Conservation (phyloP, 2,888 invertebrate species). For the Actias luna region DNA sequence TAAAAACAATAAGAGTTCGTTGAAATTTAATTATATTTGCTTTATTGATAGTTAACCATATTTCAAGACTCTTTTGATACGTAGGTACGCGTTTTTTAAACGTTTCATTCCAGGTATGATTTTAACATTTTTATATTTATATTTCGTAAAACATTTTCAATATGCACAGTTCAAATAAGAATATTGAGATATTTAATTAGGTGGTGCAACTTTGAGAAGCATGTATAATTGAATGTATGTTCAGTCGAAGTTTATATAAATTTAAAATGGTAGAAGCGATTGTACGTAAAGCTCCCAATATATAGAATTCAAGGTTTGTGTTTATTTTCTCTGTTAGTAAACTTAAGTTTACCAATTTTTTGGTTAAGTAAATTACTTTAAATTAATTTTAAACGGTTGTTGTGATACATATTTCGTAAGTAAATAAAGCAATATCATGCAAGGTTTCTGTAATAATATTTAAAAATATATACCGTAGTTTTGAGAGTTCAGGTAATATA, state of each 20-base stretch:
- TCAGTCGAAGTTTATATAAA: neutral
- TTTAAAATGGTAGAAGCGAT: neutral
- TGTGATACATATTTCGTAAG: neutral
- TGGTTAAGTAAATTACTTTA: neutral
- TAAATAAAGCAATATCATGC: neutral
- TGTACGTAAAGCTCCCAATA: neutral
- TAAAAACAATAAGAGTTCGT: too few species aligned
- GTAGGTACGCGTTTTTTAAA: neutral
- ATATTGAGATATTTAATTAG: neutral
- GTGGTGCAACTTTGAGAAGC: neutral
- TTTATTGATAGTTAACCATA: neutral
- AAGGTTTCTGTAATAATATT: neutral
- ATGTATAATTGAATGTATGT: neutral
- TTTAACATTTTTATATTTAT: neutral
- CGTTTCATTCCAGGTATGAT: neutral
- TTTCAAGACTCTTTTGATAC: neutral
- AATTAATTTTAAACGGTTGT: neutral
- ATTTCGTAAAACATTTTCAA: neutral
- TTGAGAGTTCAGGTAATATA: too few species aligned
- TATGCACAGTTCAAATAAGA: neutral
- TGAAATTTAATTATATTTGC: too few species aligned
- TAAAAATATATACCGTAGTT: neutral
- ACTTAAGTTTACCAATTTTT: neutral
- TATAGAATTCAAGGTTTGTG: neutral
- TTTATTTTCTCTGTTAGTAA: conserved; percentile 1